Conservation (phyloP, 2,888 invertebrate species). For the Eurytoma adleriae region DNA sequence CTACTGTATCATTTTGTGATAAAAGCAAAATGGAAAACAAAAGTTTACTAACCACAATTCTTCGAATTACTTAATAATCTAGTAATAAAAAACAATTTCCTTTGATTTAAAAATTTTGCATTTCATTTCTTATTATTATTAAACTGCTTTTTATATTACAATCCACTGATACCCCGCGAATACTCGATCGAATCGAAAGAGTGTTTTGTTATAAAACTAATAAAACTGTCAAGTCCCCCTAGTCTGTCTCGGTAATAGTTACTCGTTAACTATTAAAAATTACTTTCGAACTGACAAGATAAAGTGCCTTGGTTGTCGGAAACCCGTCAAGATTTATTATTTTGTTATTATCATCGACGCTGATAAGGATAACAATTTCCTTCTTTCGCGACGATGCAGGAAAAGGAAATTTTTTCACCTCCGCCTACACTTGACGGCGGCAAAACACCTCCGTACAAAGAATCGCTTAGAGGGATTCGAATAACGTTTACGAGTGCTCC, state of each 20-base stretch:
- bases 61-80: too few species aligned
- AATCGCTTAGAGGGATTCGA: slow-evolving; percentile 8
- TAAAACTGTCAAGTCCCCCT: too few species aligned
- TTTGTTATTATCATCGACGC: slow-evolving; percentile 46
- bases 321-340: slow-evolving; percentile 52
- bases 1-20: neutral
- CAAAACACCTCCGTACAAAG: slow-evolving; percentile 31
- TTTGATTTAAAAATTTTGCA: too few species aligned
- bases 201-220: too few species aligned
- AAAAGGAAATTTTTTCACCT: slow-evolving; percentile 41
- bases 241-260: too few species aligned
- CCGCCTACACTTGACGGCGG: slow-evolving; percentile 12
- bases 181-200: too few species aligned
- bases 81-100: too few species aligned
- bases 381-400: slow-evolving; percentile 19
- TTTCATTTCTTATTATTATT: too few species aligned
- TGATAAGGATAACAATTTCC: slow-evolving; percentile 30
- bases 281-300: slow-evolving; percentile 29
- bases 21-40: too few species aligned
- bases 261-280: slow-evolving; percentile 35
- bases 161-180: too few species aligned
- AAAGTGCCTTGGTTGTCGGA: slow-evolving; percentile 38
- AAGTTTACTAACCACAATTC: too few species aligned
- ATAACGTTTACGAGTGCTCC: slow-evolving; percentile 2
- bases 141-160: too few species aligned